Percentiles rank a stretch among this genome's conserved stretches.
These are phyloP conservation scores for Microcebus ravelobensis DNA, from an alignment of 2,113 vertebrate species.

Conservation along the genomic window DNA sequence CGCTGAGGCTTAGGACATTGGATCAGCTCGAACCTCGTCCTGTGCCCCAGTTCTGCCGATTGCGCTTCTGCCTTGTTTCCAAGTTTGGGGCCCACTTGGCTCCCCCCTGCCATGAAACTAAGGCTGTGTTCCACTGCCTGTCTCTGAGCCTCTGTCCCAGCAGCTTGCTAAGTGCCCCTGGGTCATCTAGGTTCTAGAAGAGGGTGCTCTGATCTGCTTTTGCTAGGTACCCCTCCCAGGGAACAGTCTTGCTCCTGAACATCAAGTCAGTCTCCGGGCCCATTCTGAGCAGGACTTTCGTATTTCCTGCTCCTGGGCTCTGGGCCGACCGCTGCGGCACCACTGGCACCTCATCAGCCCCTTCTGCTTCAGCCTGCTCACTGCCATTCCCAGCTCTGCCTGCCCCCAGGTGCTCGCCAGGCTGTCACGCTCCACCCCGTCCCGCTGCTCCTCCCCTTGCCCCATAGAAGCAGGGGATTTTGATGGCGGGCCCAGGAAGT, in stretches of 20 bases:
- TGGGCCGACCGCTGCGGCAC: not conserved
- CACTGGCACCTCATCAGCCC: not conserved
- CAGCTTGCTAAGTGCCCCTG: not conserved
- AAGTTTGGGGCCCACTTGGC: not conserved
- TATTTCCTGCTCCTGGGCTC: not conserved
- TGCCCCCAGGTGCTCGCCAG: not conserved
- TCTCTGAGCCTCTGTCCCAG: not conserved
- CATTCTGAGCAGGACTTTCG: not conserved
- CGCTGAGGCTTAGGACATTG: not conserved
- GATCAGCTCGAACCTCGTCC: not conserved
- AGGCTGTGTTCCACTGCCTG: not conserved
- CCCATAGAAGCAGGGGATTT: not conserved
- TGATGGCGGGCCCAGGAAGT: not conserved
- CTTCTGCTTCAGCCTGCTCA: not conserved
- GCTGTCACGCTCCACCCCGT: rapidly evolving
- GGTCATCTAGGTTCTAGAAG: not conserved
- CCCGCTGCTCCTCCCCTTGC: not conserved
- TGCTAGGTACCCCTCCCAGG: too few species aligned
- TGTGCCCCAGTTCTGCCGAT: not conserved
- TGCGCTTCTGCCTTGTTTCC: not conserved
- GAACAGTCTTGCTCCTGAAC: not conserved
- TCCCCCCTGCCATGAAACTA: not conserved
- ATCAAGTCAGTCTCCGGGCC: not conserved
- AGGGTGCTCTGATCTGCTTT: not conserved
- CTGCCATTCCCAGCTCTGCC: not conserved